Percentiles rank a stretch among this genome's conserved stretches.
These are phyloP conservation scores for Microctenopoma lineatum DNA, from an alignment of 2,797 vertebrate species.

Conservation along the genomic window DNA sequence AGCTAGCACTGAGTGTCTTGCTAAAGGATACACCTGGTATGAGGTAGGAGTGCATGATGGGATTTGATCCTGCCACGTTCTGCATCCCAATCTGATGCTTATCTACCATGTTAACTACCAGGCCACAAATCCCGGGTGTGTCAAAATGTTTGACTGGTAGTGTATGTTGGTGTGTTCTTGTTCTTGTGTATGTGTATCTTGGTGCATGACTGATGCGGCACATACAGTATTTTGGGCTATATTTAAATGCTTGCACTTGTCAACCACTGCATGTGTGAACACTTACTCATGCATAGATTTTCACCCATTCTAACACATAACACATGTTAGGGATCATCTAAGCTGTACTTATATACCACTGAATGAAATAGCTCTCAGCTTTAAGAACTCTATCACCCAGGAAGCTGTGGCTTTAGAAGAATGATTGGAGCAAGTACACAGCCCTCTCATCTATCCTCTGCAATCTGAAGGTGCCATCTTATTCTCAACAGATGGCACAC, in stretches of 20 bases:
- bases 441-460: constrained; percentile 68
- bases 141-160: no score
- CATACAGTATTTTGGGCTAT: not conserved
- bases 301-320: constrained; percentile 1
- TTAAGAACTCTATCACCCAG: constrained; percentile 39
- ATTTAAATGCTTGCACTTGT: not conserved
- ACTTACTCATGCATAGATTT: constrained; percentile 11
- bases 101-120: no score
- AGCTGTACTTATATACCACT: constrained; percentile 42
- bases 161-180: no score
- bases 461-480: constrained; percentile 70
- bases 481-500: constrained; percentile 79
- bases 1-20: no score
- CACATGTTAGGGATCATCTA: constrained; percentile 5
- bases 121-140: no score
- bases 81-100: no score
- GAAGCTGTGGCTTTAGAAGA: constrained; percentile 32
- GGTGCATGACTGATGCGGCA: no score
- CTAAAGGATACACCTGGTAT: no score
- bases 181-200: no score
- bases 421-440: constrained; percentile 55
- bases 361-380: constrained; percentile 42
- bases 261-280: not conserved
- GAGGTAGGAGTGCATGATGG: no score
- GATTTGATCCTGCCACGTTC: no score